A percentile compares a stretch with the other conserved stretches of the same genome.
Evolutionary conservation across 2,888 invertebrate species (phyloP).

Genomic region (Villa cingulata): DNA sequence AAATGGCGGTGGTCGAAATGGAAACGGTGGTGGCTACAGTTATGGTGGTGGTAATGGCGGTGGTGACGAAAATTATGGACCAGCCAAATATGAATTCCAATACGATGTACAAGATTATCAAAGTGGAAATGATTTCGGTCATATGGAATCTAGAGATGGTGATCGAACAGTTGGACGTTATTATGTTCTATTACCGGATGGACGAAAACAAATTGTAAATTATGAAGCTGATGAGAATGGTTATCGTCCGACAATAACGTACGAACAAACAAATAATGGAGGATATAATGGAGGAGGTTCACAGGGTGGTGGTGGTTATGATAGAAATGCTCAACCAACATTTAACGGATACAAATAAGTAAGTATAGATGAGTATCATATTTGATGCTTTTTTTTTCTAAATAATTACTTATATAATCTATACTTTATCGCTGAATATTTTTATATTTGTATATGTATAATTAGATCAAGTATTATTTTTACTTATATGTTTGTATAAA

Average conservation of each 20-base stretch:
- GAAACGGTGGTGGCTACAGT: constrained; percentile 10
- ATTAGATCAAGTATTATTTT: background rate
- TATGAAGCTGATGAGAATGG: constrained; percentile 57
- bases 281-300: constrained; percentile 18
- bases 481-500: background rate
- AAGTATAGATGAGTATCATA: background rate
- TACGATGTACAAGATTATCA: constrained; percentile 51
- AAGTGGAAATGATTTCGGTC: constrained; percentile 53
- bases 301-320: constrained; percentile 21
- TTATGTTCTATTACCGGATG: constrained; percentile 53
- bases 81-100: constrained; percentile 54
- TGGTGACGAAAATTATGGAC: constrained; percentile 40
- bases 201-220: constrained; percentile 54
- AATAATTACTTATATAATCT: too few species aligned
- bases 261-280: constrained; percentile 43
- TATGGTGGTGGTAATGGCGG: constrained; percentile 7
- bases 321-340: constrained; percentile 23
- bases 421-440: too few species aligned
- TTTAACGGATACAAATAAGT: constrained; percentile 20
- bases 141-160: constrained; percentile 49
- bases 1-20: constrained; percentile 14
- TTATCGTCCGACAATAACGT: constrained; percentile 52
- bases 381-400: too few species aligned
- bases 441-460: too few species aligned
- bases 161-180: constrained; percentile 49